A percentile compares a stretch with the other conserved stretches of the same genome.
These are phyloP conservation scores for Orchestes rusci DNA, from an alignment of 2,888 invertebrate genomes.

Conservation along the genomic window DNA sequence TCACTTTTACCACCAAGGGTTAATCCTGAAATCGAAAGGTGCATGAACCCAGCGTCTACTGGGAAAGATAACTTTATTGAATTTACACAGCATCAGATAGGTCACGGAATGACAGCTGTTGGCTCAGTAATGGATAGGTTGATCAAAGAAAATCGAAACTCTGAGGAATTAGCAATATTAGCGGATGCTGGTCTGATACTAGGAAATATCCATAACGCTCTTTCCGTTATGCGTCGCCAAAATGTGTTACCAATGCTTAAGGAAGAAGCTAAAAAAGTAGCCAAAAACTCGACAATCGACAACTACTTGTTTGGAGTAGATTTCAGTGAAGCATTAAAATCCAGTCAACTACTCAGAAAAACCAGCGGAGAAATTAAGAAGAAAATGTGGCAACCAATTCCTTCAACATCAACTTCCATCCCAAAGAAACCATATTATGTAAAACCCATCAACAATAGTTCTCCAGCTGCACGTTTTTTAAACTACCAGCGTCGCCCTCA, in stretches of 20 bases:
- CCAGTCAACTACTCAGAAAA: conserved; percentile 11
- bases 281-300: conserved; percentile 3
- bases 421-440: not conserved
- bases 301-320: conserved; percentile 8
- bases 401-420: conserved; percentile 4
- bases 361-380: conserved; percentile 11
- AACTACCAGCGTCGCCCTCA: conserved; percentile 12
- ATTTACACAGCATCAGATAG: conserved; percentile 12
- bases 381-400: no score
- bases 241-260: conserved; percentile 11
- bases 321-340: conserved; percentile 9
- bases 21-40: no score
- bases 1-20: no score
- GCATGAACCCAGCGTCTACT: no score
- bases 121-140: conserved; percentile 3
- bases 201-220: conserved; percentile 9
- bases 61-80: conserved; percentile 6
- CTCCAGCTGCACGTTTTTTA: conserved; percentile 10
- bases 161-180: conserved; percentile 4
- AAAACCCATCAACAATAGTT: not conserved
- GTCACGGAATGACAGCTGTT: conserved; percentile 11
- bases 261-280: conserved; percentile 11
- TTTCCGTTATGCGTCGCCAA: conserved; percentile 9
- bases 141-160: conserved; percentile 7
- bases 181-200: conserved; percentile 11